Evolutionary conservation across 2,797 vertebrate genomes (phyloP), one percentile per base, ranked within the genome.

Genomic region (Chiroxiphia lanceolata): DNA sequence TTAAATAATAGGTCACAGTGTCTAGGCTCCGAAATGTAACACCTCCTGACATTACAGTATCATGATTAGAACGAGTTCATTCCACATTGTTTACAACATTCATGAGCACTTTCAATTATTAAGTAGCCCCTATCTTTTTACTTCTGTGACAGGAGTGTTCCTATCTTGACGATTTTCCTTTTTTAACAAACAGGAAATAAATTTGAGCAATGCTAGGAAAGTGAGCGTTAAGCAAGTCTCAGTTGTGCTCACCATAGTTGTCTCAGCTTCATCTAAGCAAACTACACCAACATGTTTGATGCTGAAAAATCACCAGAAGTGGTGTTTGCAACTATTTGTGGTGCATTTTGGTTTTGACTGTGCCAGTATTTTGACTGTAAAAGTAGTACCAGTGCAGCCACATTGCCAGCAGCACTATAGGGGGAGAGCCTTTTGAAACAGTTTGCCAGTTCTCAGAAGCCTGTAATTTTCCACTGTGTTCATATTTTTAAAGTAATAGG

Each of bases 91-190:
- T 98, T 99, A 98, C 98, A 99, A 98, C 98, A 99, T 99, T 99
- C 98, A 99, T 99, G 98, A 99, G 98, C 74, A 95, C 94, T 97
- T 96, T 99, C 96, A 99, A 99, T 99, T 98, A 99, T 99, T 99
- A 97, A 99, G 96, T 76, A 98, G 95, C 54, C 90, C 98, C 92
- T 98, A 98, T 99, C 98, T 96, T 97, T 98, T 99, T 99, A 98
- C 99, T 96, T 97, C 97, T 97, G 96, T 96, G 97, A 97, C 93
- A 91, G 97, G 93, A 93, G 97, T 98, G 97, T 97, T 98, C 97
- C 97, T 97, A 96, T 98, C 98, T 91, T 86, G 72, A 80, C 92
- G 42, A 96, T 96, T 98, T 98, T 97, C 97, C 80, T 98, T 98
- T 98, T 97, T 98, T 96, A 98, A 98, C 97, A 97, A 97, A 97